These are phyloP conservation scores for Podabrus alpinus DNA, from an alignment of 2,888 invertebrate species.

Conservation along the genomic window DNA sequence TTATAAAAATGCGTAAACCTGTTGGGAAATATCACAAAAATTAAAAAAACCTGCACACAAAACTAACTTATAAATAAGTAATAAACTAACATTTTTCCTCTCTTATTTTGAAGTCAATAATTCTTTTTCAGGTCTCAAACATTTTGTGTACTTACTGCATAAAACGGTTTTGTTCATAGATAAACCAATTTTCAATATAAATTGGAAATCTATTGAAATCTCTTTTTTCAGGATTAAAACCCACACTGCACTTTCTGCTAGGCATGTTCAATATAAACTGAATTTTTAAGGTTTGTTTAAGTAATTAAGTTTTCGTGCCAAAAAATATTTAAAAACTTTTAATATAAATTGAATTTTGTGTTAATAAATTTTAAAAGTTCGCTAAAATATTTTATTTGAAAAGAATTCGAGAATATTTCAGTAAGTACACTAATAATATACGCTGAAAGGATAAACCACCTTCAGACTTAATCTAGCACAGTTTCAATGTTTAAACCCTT, in stretches of 20 bases:
- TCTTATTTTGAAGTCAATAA: not conserved
- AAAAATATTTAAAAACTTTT: not conserved
- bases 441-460: slow-evolving; percentile 19
- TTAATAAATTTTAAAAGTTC: not conserved
- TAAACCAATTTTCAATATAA: not conserved
- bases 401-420: slow-evolving; percentile 4
- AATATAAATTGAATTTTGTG: not conserved
- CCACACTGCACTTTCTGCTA: not conserved
- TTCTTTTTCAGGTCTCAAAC: not conserved
- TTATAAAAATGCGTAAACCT: not conserved
- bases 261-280: not conserved
- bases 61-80: not conserved
- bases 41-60: not conserved
- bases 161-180: not conserved
- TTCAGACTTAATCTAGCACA: slow-evolving; percentile 26
- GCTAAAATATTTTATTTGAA: not conserved
- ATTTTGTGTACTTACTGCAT: not conserved
- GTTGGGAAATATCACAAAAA: not conserved
- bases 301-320: not conserved
- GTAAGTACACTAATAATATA: slow-evolving; percentile 12
- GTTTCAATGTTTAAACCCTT: slow-evolving; percentile 29
- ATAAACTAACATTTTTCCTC: not conserved
- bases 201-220: not conserved
- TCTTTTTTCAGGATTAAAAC: not conserved
- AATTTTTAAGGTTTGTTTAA: not conserved